These are phyloP conservation scores for Acrossocheilus fasciatus DNA, from an alignment of 2,797 vertebrate species.

Conservation along the genomic window DNA sequence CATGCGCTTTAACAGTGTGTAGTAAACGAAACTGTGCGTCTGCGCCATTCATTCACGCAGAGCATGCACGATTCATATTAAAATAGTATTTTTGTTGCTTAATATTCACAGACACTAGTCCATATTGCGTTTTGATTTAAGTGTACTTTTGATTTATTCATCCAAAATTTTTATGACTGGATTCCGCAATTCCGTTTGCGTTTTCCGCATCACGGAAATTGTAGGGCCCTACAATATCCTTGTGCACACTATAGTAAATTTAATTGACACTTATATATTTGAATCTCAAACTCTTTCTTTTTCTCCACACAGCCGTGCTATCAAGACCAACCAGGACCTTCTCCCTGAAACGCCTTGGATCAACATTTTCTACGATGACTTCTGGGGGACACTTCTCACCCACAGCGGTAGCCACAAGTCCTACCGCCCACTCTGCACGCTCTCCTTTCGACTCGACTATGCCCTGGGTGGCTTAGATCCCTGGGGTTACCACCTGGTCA, in stretches of 20 bases:
- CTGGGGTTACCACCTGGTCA: slow-evolving; percentile 96
- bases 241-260: not conserved
- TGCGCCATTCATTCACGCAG: not conserved
- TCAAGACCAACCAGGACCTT: slow-evolving; percentile 99
- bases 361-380: slow-evolving; percentile 98
- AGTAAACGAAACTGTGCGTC: not conserved
- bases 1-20: not conserved
- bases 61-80: not conserved
- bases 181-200: rapidly evolving
- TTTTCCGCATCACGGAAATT: not conserved
- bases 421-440: slow-evolving; percentile 95
- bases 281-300: not conserved
- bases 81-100: no score
- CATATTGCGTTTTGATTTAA: no score
- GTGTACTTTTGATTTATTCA: not conserved
- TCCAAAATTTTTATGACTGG: not conserved
- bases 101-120: no score
- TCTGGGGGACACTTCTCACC: slow-evolving; percentile 97
- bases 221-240: not conserved
- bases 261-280: not conserved
- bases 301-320: slow-evolving; percentile 90
- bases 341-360: slow-evolving; percentile 96
- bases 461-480: slow-evolving; percentile 92
- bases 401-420: slow-evolving; percentile 99
- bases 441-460: slow-evolving; percentile 96